Base-by-base conservation (phyloP, 2,797 vertebrate species). In the Onychomys arenicola region DNA sequence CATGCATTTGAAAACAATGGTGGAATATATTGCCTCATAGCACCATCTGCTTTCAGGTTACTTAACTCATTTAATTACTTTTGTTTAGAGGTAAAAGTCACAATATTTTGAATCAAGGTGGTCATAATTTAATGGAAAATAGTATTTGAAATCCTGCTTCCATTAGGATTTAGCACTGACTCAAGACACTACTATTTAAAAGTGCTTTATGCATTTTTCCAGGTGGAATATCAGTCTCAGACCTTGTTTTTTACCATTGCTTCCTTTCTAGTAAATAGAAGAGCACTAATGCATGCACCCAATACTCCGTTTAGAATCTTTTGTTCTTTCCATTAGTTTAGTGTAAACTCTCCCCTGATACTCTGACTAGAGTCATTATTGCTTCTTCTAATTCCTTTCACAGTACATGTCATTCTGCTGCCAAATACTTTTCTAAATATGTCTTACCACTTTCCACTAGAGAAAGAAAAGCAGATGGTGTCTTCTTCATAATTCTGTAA, bases 21-120 rank as follows among this genome's bases (percentile, higher is more conserved):
- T 49, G 16, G 34, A 32, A 34, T 49, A 69, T 6, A 82, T 69
- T 88, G 59, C n/a, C 27, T 86, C 23, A 19, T 0, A 61, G 78
- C 7, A 86, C n/a, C 82, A 91, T 76, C 91, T 96, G 57, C 1
- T 94, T 95, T 89, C 59, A 46, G 78, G 67, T 86, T 43, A 71
- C 14, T 96, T 86, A 94, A 65, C 19, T 86, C 83, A 46, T 82
- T 86, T 89, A 73, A 94, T 89, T n/a, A 57, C 46, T 94, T 87
- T 65, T 95, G 77, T 86, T 94, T 93, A 92, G 82, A 89, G 75
- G 4, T 78, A 73, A 93, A 96, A 32, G 34, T 91, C 37, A 87
- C 59, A 94, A 93, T 94, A 96, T 97, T 96, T 81, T 90, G 43
- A 92, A 93, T 76, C 25, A 89, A 88, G 37, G 43, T 95, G 81